Percentiles rank a stretch among this genome's conserved stretches.
These are phyloP conservation scores for Hozukius guyotensis DNA, from an alignment of 2,797 vertebrate species.

Conservation along the genomic window DNA sequence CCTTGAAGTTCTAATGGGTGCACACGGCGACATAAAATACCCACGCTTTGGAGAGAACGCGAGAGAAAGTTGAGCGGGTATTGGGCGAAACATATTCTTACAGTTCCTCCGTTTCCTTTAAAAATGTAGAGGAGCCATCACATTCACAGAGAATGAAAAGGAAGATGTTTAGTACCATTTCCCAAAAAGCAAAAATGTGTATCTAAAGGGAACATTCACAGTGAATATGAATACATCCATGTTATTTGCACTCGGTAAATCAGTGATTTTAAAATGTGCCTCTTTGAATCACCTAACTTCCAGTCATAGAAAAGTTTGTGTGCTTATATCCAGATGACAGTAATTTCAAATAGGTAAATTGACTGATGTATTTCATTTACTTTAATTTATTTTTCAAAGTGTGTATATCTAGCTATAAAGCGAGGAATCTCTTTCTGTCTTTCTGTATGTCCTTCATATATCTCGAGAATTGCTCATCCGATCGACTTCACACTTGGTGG, in stretches of 20 bases:
- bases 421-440: neutral
- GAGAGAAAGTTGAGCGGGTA: neutral
- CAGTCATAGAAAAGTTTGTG: too few relatives aligned
- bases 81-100: neutral
- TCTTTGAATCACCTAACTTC: neutral
- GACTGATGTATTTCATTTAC: neutral
- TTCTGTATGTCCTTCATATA: neutral
- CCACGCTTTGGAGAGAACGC: neutral
- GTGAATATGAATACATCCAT: neutral
- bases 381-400: neutral
- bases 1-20: neutral
- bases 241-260: neutral
- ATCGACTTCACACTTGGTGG: too few relatives aligned
- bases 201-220: neutral
- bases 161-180: neutral
- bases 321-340: neutral
- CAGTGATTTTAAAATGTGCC: neutral
- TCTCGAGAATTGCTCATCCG: too few relatives aligned
- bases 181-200: neutral
- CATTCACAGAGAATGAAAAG: neutral
- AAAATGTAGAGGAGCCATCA: neutral
- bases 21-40: neutral
- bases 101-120: neutral
- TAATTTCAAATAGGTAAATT: neutral
- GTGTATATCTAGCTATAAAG: neutral